phyloP scores from a whole-genome alignment of 2,797 vertebrate genomes.

The Liasis olivaceus region DNA sequence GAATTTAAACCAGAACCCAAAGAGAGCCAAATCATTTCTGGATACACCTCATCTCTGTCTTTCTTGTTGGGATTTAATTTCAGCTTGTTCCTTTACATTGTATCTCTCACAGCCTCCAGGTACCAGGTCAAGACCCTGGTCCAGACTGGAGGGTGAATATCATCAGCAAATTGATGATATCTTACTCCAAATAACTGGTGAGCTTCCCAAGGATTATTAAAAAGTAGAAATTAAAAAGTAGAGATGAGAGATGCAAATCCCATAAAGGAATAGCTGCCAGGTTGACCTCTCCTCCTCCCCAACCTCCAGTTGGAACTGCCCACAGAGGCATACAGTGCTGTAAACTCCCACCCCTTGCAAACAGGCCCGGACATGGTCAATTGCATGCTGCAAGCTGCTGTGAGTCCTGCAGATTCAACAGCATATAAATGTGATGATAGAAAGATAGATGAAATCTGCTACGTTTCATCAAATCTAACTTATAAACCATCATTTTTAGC shows the following conservation, averaged over 20 bases:
- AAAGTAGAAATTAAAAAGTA: not conserved
- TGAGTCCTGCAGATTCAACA: not conserved
- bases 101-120: too few species aligned
- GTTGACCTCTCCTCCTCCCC: not conserved
- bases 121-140: too few species aligned
- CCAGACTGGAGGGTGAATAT: not conserved
- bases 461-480: not conserved
- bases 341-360: not conserved
- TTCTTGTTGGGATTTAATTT: too few species aligned
- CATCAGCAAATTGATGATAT: not conserved
- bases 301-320: not conserved
- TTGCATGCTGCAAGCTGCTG: not conserved
- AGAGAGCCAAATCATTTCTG: too few species aligned
- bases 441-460: not conserved
- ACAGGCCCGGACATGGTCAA: not conserved
- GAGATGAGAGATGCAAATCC: not conserved
- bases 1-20: too few species aligned
- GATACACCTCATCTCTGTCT: too few species aligned
- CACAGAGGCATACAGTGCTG: not conserved
- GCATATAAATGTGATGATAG: not conserved
- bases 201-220: not conserved
- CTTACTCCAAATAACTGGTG: not conserved
- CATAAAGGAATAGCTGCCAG: not conserved
- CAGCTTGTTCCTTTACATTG: too few species aligned
- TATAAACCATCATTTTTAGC: not conserved